Percentiles rank a stretch among this genome's conserved stretches.
phyloP scores from a whole-genome alignment of 1,140 invertebrate species.

The Stegodyphus dumicola region DNA sequence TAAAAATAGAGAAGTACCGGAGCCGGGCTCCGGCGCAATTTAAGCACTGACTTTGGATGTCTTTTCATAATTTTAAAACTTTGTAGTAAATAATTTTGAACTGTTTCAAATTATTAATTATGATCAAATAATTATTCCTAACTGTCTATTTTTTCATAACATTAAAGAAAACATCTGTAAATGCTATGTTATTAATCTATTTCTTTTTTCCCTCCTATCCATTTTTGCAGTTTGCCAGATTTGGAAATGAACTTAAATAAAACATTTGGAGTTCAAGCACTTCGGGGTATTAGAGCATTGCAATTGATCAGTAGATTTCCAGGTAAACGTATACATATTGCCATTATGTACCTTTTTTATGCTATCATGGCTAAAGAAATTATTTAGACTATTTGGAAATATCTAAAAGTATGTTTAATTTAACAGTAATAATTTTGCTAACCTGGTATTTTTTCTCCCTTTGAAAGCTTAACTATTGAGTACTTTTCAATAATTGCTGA shows the following conservation, averaged over 20 bases:
- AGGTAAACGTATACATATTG: not conserved
- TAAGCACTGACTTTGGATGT: not conserved
- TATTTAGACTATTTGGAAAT: not conserved
- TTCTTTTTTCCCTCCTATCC: not conserved
- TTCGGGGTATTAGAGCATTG: constrained; percentile 17
- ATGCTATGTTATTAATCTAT: not conserved
- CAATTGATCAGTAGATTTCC: constrained; percentile 17
- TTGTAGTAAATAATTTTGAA: not conserved
- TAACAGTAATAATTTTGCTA: not conserved
- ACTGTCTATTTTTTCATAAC: not conserved
- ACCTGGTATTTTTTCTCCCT: not conserved
- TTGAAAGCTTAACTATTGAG: not conserved
- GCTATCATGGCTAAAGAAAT: not conserved
- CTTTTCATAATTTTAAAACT: not conserved
- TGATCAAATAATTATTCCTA: not conserved
- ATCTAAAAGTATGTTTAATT: not conserved
- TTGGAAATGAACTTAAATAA: not conserved
- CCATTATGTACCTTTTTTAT: not conserved
- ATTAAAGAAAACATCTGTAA: not conserved
- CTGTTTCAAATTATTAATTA: not conserved
- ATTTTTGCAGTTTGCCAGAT: constrained; percentile 20
- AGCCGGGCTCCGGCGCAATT: too few species aligned
- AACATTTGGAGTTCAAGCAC: constrained; percentile 4
- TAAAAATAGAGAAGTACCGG: too few species aligned
- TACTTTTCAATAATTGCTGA: not conserved